Conservation (phyloP, 2,797 vertebrate species). For the Artibeus jamaicensis region DNA sequence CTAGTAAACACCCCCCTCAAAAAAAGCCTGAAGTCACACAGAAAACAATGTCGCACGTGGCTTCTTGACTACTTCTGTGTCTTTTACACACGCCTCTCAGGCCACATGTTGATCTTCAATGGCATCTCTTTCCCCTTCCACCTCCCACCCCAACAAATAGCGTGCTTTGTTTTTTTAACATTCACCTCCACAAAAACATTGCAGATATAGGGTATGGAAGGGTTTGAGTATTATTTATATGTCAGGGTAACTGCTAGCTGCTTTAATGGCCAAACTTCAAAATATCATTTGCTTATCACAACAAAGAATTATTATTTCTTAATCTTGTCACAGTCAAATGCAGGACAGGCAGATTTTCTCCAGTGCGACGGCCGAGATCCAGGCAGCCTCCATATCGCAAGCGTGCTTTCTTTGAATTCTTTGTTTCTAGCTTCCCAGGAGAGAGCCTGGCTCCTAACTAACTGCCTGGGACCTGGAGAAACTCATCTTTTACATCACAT, state of each 20-base stretch:
- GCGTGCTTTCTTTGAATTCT: neutral
- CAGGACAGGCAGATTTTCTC: neutral
- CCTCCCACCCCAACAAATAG: fast-evolving
- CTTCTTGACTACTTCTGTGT: neutral
- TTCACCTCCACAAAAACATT: neutral
- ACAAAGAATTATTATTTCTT: neutral
- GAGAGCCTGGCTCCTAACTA: neutral
- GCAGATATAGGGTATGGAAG: neutral
- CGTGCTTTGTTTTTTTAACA: neutral
- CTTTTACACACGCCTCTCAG: neutral
- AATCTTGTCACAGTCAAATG: neutral
- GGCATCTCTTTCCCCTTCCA: neutral
- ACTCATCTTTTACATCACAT: neutral
- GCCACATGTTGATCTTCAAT: neutral
- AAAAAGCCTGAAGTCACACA: neutral
- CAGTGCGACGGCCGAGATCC: neutral
- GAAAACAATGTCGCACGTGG: neutral
- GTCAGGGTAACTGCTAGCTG: neutral
- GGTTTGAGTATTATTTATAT: neutral
- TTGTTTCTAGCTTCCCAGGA: neutral
- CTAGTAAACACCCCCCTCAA: neutral
- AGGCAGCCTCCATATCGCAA: neutral
- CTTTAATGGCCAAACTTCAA: neutral
- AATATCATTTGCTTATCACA: neutral
- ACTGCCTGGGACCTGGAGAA: neutral